These are phyloP conservation scores for Tauraco hartlaubi DNA, from an alignment of 2,797 vertebrate species.

Conservation along the genomic window DNA sequence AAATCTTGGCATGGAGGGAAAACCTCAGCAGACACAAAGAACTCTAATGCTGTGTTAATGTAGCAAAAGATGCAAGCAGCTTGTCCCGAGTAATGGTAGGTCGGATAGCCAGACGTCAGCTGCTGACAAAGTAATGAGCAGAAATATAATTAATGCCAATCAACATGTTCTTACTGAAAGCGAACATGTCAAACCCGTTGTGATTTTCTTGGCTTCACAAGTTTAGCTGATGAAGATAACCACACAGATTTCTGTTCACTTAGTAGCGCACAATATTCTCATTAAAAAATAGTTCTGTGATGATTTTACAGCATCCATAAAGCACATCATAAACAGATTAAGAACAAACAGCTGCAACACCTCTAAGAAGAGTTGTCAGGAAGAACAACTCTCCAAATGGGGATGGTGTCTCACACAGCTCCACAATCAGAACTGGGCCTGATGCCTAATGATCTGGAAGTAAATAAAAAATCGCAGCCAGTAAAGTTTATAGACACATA, in stretches of 20 bases:
- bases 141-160: conserved; percentile 6
- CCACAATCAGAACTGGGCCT: neutral
- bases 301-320: neutral
- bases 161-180: neutral
- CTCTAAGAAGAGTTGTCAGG: neutral
- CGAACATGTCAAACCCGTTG: neutral
- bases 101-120: neutral
- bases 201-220: neutral
- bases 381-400: neutral
- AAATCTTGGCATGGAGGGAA: neutral
- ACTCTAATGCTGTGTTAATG: neutral
- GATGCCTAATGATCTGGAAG: conserved; percentile 28
- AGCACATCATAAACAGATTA: neutral
- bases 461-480: conserved; percentile 29
- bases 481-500: conserved; percentile 27
- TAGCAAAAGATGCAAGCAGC: neutral
- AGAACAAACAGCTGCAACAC: neutral
- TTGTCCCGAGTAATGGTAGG: neutral
- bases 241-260: neutral
- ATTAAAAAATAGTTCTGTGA: neutral
- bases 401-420: neutral
- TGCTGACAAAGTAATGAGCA: conserved; percentile 6
- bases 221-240: neutral
- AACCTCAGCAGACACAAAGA: neutral
- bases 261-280: neutral